Conservation (phyloP, 2,888 invertebrate genomes). For the Athalia cordata region DNA sequence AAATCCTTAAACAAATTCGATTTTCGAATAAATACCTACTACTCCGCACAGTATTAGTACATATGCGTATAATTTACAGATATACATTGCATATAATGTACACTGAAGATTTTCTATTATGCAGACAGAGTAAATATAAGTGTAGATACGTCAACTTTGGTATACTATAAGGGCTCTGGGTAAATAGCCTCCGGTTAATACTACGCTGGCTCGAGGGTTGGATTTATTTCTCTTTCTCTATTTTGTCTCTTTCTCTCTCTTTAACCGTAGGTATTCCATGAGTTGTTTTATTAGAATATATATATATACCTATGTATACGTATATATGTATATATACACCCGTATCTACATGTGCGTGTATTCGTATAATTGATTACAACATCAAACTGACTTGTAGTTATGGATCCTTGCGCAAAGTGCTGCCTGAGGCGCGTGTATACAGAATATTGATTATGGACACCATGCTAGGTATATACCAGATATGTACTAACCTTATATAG, state of each 20-base stretch:
- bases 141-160: not conserved
- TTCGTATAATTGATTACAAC: constrained; percentile 62
- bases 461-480: not conserved
- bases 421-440: constrained; percentile 45
- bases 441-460: constrained; percentile 48
- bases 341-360: too few species aligned
- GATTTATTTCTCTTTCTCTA: too few species aligned
- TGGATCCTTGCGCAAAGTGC: constrained; percentile 60
- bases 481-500: too few species aligned
- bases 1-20: not conserved
- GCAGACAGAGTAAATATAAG: constrained; percentile 23
- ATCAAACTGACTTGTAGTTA: constrained; percentile 59
- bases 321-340: too few species aligned
- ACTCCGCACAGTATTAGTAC: too few species aligned
- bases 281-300: too few species aligned
- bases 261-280: too few species aligned
- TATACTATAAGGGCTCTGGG: constrained; percentile 55
- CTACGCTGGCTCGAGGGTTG: constrained; percentile 47
- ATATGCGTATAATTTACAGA: too few species aligned
- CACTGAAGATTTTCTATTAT: too few species aligned
- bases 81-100: too few species aligned
- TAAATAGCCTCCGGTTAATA: constrained; percentile 62
- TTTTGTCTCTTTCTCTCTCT: too few species aligned
- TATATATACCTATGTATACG: too few species aligned
- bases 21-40: not conserved